Evolutionary conservation across 2,797 vertebrate species (phyloP).

Genomic region (Myripristis jacobus): DNA sequence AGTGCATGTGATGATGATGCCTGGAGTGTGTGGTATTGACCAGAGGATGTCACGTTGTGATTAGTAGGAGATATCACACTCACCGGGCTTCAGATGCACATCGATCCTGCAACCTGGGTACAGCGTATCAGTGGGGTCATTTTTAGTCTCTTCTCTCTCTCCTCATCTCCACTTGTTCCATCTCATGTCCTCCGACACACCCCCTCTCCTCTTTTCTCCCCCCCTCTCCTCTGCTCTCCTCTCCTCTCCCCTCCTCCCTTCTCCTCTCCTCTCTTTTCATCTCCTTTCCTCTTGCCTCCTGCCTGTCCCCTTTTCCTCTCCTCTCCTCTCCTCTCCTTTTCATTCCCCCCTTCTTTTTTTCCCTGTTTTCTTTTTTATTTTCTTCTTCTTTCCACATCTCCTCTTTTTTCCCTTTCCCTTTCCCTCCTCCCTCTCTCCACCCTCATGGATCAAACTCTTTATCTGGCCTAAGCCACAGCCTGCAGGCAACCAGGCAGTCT

Average conservation of each 20-base stretch:
- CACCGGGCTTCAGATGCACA: conserved; percentile 68
- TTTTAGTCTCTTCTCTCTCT: too few species aligned
- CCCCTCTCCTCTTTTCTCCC: too few species aligned
- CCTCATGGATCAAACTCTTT: conserved; percentile 81
- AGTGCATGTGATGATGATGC: conserved; percentile 60
- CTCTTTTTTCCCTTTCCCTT: conserved; percentile 55
- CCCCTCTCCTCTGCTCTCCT: too few species aligned
- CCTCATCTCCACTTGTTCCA: too few species aligned
- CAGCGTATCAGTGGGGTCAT: conserved; percentile 76
- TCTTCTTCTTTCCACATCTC: conserved; percentile 5
- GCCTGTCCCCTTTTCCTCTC: conserved; percentile 2
- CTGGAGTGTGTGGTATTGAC: conserved; percentile 79
- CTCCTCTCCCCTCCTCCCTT: too few species aligned
- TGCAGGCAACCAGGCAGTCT: conserved; percentile 76
- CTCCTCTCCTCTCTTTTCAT: too few species aligned
- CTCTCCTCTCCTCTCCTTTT: conserved; percentile 10
- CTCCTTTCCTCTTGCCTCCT: conserved; percentile 6
- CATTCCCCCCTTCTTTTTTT: too few species aligned
- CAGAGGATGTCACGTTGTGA: conserved; percentile 76
- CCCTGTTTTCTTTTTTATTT: conserved; percentile 6
- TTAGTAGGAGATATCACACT: conserved; percentile 83
- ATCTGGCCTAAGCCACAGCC: conserved; percentile 82
- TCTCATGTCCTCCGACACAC: too few species aligned
- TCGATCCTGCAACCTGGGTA: conserved; percentile 75
- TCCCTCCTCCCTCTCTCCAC: conserved; percentile 60